Evolutionary conservation across 2,113 vertebrate species (phyloP).

Genomic region (Percopsis transmontana): DNA sequence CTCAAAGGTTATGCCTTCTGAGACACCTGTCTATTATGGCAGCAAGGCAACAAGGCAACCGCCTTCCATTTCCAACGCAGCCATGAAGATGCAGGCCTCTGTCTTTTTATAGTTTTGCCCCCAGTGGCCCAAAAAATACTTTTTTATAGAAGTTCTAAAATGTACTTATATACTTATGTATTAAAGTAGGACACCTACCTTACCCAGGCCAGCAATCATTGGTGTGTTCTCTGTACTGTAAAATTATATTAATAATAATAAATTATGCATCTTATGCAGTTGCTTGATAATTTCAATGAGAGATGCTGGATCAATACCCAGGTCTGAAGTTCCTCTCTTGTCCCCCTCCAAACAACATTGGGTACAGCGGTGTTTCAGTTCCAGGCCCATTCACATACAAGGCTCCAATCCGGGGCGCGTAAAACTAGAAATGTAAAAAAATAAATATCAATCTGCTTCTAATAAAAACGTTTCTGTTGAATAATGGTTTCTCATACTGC

Average conservation of each 20-base stretch:
- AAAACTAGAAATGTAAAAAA: slow-evolving; percentile 80
- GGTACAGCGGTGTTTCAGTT: slow-evolving; percentile 78
- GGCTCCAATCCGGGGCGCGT: slow-evolving; percentile 88
- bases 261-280: neutral
- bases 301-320: slow-evolving; percentile 79
- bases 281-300: neutral
- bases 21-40: too few relatives aligned
- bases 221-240: slow-evolving; percentile 95
- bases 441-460: neutral
- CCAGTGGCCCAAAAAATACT: too few relatives aligned
- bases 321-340: slow-evolving; percentile 93
- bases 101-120: too few relatives aligned
- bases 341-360: slow-evolving; percentile 92
- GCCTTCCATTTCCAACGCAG: too few relatives aligned
- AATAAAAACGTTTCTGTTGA: neutral
- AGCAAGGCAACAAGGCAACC: too few relatives aligned
- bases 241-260: slow-evolving; percentile 34
- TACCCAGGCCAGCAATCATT: slow-evolving; percentile 95
- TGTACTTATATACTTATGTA: too few relatives aligned
- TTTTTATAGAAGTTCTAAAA: too few relatives aligned
- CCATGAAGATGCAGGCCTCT: too few relatives aligned
- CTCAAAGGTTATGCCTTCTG: too few relatives aligned
- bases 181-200: slow-evolving; percentile 74
- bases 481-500: neutral
- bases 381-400: slow-evolving; percentile 82